Percentiles rank a stretch among this genome's conserved stretches.
These are phyloP conservation scores for Dione vanillae DNA, from an alignment of 2,888 invertebrate species.

Conservation along the genomic window DNA sequence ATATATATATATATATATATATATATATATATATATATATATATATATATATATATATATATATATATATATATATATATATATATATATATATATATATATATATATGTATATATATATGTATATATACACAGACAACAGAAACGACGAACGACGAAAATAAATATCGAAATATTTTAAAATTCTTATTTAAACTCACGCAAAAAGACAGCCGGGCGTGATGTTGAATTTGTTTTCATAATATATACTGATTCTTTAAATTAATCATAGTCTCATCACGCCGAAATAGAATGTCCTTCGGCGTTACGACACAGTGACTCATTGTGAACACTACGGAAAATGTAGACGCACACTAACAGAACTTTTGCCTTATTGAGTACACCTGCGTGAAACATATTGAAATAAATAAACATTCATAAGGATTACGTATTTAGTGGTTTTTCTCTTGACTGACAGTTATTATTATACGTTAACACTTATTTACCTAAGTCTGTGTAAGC, in stretches of 20 bases:
- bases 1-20: no score
- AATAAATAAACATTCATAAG: constrained; percentile 67
- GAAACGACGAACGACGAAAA: not conserved
- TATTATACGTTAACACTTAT: constrained; percentile 61
- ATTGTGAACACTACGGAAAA: constrained; percentile 65
- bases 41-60: no score
- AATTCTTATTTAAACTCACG: constrained; percentile 2
- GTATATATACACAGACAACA: no score
- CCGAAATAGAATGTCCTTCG: constrained; percentile 79
- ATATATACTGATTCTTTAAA: constrained; percentile 47
- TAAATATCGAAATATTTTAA: not conserved
- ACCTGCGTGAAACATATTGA: constrained; percentile 63
- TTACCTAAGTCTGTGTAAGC: not conserved
- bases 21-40: no score
- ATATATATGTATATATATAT: no score
- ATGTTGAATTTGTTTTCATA: constrained; percentile 38
- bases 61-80: no score
- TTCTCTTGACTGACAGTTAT: constrained; percentile 61
- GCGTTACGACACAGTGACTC: constrained; percentile 77
- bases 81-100: no score
- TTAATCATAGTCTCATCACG: constrained; percentile 75
- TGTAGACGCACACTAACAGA: constrained; percentile 57
- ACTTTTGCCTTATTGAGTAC: constrained; percentile 68
- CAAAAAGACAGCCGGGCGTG: not conserved
- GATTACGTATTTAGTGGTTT: constrained; percentile 76